Evolutionary conservation across 1,140 invertebrate species (phyloP), one percentile per base, ranked within the genome.

Genomic region (Tribolium madens): DNA sequence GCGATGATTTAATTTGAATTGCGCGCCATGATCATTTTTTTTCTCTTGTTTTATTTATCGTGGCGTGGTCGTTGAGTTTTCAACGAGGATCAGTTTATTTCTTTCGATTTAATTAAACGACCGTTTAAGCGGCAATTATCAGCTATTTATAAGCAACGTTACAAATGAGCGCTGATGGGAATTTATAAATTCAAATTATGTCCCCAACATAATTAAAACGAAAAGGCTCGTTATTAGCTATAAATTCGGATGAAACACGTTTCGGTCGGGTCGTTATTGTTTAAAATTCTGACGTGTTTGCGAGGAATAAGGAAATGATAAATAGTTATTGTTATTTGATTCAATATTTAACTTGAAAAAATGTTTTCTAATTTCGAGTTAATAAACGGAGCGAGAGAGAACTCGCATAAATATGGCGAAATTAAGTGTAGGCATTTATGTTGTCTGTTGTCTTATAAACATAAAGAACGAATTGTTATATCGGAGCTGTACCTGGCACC

Each of bases 391-490:
- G 57, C 3, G 57, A 33, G 26, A 14, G 26, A 33, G 57, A 64
- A 33, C 14, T 64, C 14, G 13, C 57, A 64, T 64, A 64, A 64
- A 64, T 42, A 64, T 64, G 26, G 57, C 57, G 57, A 64, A 64
- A 71, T 71, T 71, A 71, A 71, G 68, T 71, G 68, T 71, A 71
- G 68, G 68, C 68, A 71, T 71, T 71, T 71, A 71, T 71, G 47
- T 71, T 47, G 57, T 36, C 68, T 71, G 47, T 71, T 47, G 57
- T 36, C 68, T 47, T 48, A 47, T 71, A 71, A 71, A 71, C 47
- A 71, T 71, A 71, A 71, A 71, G 47, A 71, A 71, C 18, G 36
- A 71, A 71, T 71, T 50, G 68, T 50, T 46, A 70, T 48, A 70
- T 12, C 46, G 46, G 15, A 47, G 68, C 68, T 71, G 36, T 71